phyloP scores from a whole-genome alignment of 2,888 invertebrate species.

The Coleophora deauratella region DNA sequence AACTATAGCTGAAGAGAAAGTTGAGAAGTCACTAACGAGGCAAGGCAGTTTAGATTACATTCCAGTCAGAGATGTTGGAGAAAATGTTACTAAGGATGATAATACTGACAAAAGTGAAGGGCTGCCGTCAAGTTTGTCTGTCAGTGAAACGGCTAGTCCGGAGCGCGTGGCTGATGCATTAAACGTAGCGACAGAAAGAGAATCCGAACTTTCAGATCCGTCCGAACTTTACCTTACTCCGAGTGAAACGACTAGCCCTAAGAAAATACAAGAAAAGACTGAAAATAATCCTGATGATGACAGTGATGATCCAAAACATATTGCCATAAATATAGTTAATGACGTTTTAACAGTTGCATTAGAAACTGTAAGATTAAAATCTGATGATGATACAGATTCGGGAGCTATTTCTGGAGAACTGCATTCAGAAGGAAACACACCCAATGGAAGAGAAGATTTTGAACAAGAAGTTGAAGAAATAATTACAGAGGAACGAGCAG shows the following conservation, averaged over 20 bases:
- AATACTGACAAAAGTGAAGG: constrained; percentile 67
- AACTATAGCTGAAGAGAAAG: constrained; percentile 43
- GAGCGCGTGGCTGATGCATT: constrained; percentile 54
- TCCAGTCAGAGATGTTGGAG: constrained; percentile 66
- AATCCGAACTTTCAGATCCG: constrained; percentile 78
- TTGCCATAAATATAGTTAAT: constrained; percentile 64
- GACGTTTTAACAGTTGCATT: constrained; percentile 63
- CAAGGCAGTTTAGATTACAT: constrained; percentile 67
- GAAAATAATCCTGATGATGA: constrained; percentile 44
- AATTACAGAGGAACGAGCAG: constrained; percentile 42
- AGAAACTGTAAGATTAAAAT: constrained; percentile 56
- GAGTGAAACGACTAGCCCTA: constrained; percentile 75
- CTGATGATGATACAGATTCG: constrained; percentile 63
- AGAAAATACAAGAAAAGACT: constrained; percentile 58
- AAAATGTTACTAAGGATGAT: constrained; percentile 52
- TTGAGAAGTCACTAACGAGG: constrained; percentile 49
- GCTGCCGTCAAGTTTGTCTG: constrained; percentile 62
- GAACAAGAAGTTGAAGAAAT: constrained; percentile 60
- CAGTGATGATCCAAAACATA: constrained; percentile 51
- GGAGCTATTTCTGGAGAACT: constrained; percentile 63
- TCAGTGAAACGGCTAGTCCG: constrained; percentile 64
- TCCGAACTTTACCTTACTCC: constrained; percentile 81
- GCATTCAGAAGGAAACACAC: constrained; percentile 63
- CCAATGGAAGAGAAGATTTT: constrained; percentile 60
- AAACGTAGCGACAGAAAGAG: constrained; percentile 61